Conservation (phyloP, 2,888 invertebrate genomes). For the Drosophila diplacantha region DNA sequence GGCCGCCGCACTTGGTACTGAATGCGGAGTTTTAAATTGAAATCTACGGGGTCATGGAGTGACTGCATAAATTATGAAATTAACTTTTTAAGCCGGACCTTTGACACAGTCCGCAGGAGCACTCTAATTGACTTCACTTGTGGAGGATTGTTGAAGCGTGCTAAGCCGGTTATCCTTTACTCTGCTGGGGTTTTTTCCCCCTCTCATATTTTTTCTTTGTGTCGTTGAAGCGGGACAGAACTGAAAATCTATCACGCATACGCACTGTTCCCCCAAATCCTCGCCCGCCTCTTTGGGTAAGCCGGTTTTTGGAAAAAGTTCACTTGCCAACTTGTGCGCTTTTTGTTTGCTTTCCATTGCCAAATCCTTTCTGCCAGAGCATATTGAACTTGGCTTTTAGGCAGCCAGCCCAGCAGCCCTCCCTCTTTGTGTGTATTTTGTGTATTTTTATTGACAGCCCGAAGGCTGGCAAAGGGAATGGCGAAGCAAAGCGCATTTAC, state of each 20-base stretch:
- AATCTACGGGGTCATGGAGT: constrained; percentile 27
- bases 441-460: constrained; percentile 45
- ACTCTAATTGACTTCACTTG: constrained; percentile 43
- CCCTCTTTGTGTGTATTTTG: constrained; percentile 19
- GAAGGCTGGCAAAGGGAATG: constrained; percentile 35
- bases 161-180: constrained; percentile 28
- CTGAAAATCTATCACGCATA: constrained; percentile 58
- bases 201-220: background rate
- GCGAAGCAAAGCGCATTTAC: constrained; percentile 61
- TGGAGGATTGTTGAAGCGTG: constrained; percentile 4
- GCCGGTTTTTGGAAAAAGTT: constrained; percentile 51
- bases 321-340: constrained; percentile 51
- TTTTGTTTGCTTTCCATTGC: constrained; percentile 61
- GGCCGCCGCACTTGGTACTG: constrained; percentile 11
- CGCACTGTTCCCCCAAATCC: constrained; percentile 50
- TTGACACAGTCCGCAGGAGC: constrained; percentile 24
- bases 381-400: constrained; percentile 65
- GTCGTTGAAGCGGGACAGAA: background rate
- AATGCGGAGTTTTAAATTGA: constrained; percentile 51
- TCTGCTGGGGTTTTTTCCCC: background rate
- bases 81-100: constrained; percentile 32
- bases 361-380: constrained; percentile 60
- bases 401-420: constrained; percentile 28
- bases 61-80: constrained; percentile 46
- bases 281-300: constrained; percentile 32